Percentiles rank a stretch among this genome's conserved stretches.
Conservation (phyloP, 2,888 invertebrate species). For the Creontiades dilutus region DNA sequence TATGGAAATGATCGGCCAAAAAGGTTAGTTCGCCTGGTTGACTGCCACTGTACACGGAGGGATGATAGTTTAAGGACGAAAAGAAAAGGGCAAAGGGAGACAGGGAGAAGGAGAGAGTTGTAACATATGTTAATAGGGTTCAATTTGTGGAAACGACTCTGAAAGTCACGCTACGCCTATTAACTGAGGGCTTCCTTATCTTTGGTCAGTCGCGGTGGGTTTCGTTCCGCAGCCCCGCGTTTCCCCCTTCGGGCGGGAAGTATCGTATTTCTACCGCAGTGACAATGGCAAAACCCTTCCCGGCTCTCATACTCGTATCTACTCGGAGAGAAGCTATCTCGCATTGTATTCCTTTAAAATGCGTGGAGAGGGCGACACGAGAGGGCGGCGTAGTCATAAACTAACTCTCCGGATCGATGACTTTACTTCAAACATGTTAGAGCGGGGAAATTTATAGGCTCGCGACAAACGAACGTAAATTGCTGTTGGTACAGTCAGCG, state of each 20-base stretch:
- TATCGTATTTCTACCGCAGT: constrained; percentile 42
- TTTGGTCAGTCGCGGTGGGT: constrained; percentile 18
- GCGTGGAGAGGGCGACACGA: constrained; percentile 13
- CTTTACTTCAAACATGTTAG: neutral
- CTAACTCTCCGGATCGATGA: constrained; percentile 4
- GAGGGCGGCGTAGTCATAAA: neutral
- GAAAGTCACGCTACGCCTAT: constrained; percentile 59
- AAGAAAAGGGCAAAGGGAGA: neutral
- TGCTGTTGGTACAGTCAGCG: neutral
- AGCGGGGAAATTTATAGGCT: constrained; percentile 14
- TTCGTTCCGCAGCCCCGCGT: constrained; percentile 28
- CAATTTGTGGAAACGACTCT: constrained; percentile 48
- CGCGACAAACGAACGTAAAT: neutral
- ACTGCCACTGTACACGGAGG: neutral
- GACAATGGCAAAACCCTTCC: constrained; percentile 35
- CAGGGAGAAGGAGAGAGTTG: neutral
- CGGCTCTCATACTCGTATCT: constrained; percentile 18
- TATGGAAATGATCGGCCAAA: constrained; percentile 13
- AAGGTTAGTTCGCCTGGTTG: constrained; percentile 32
- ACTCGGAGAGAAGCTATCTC: constrained; percentile 23
- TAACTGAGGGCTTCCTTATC: constrained; percentile 64
- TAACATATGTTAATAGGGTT: constrained; percentile 40
- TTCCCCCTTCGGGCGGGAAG: neutral
- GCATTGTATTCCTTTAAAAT: constrained; percentile 39
- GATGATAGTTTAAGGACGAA: neutral